Percentiles rank a stretch among this genome's conserved stretches.
phyloP scores from a whole-genome alignment of 1,140 invertebrate species.

The Leptopilina clavipes region DNA sequence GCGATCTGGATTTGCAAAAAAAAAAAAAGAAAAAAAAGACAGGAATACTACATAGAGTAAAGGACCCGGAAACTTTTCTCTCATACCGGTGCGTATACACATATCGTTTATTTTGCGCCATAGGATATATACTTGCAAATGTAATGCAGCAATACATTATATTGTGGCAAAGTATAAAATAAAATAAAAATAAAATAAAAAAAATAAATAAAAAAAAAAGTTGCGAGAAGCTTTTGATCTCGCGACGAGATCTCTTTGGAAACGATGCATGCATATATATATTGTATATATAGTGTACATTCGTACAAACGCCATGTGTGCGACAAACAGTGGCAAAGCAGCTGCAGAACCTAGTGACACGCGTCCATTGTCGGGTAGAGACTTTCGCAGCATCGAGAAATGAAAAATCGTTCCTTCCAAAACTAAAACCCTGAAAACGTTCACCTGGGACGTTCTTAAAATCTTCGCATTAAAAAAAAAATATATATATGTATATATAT shows the following conservation, averaged over 20 bases:
- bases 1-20: slow-evolving; percentile 1
- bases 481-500: background rate
- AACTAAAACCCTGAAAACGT: slow-evolving; percentile 50
- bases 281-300: background rate
- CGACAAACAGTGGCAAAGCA: slow-evolving; percentile 70
- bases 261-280: slow-evolving; percentile 37
- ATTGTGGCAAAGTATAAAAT: slow-evolving; percentile 48
- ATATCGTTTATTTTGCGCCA: too few species aligned
- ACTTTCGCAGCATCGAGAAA: slow-evolving; percentile 72
- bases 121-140: slow-evolving; percentile 43
- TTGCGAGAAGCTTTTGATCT: slow-evolving; percentile 64
- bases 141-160: slow-evolving; percentile 47
- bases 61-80: background rate
- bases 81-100: background rate
- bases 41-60: background rate
- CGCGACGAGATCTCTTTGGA: slow-evolving; percentile 62
- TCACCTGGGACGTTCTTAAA: slow-evolving; percentile 66
- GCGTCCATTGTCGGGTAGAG: slow-evolving; percentile 72
- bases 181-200: too few species aligned
- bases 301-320: slow-evolving; percentile 54
- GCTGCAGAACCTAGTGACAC: slow-evolving; percentile 71
- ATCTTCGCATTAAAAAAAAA: slow-evolving; percentile 56
- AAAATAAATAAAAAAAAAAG: slow-evolving; percentile 33
- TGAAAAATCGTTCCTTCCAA: slow-evolving; percentile 71
- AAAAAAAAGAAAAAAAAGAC: background rate